phyloP scores from a whole-genome alignment of 2,797 vertebrate species.

The Morelia viridis region DNA sequence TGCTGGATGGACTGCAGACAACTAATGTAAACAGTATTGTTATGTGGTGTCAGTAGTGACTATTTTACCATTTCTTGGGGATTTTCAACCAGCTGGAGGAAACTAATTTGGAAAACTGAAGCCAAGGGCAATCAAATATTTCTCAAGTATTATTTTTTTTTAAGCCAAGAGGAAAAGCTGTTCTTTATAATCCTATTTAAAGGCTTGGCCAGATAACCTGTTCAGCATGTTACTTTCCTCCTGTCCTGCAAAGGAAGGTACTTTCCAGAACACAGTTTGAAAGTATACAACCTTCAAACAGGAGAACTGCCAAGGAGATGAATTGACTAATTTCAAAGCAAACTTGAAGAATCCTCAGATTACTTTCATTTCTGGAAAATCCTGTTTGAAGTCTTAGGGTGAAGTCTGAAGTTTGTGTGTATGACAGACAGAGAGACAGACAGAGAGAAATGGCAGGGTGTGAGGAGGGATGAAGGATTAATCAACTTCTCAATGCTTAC shows the following conservation, averaged over 20 bases:
- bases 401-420: neutral
- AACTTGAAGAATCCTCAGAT: neutral
- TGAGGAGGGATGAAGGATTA: neutral
- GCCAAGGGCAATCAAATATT: neutral
- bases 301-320: neutral
- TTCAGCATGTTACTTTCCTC: neutral
- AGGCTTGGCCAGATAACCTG: neutral
- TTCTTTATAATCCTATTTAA: constrained; percentile 6
- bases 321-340: constrained; percentile 2
- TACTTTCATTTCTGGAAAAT: neutral
- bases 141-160: neutral
- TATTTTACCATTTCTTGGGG: constrained; percentile 24
- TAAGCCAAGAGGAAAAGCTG: neutral
- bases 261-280: neutral
- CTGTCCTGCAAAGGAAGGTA: neutral
- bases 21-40: neutral
- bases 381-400: neutral
- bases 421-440: neutral
- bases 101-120: neutral
- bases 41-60: neutral
- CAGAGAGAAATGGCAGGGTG: neutral
- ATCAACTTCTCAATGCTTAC: neutral
- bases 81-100: constrained; percentile 21
- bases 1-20: constrained; percentile 19
- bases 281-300: neutral